Evolutionary conservation across 2,888 invertebrate species (phyloP), one percentile per base, ranked within the genome.

Genomic region (Chalcosyrphus nemorum): DNA sequence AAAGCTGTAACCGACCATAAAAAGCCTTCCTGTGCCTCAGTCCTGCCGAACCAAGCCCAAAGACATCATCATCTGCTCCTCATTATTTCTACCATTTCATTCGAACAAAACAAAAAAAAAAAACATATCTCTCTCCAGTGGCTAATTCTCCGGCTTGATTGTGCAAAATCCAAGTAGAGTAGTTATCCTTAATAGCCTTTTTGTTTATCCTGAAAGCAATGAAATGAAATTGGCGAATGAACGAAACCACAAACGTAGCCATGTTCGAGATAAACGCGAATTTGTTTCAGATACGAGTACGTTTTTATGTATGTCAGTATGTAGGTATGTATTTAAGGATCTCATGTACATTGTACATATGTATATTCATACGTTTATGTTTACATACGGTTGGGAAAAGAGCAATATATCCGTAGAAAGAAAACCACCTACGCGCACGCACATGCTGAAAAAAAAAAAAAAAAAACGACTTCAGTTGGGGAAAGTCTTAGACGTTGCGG

Each of bases 151-250:
- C 19, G 76, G 66, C 76, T 68, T 76, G 66, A 76, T 68, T 76
- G 76, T 68, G 50, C 66, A 56, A 76, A 57, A 52, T 57, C 41
- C 71, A 11, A 43, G 50, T 59, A 32, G 43, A 75, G 75, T 75
- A 75, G 75, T 75, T 75, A 75, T 76, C 57, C 76, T 66, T 76
- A 66, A 75, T 75, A 75, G 75, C 56, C 65, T 56, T 38, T 75
- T 75, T 75, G 75, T 75, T 75, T 65, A 56, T 65, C 75, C 56
- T 66, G 65, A 75, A 75, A 65, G 75, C 75, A 75, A 75, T 75
- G 65, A 75, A 75, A 75, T 21, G 75, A 75, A 75, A 75, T 75
- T 75, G 75, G 75, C 65, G 75, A 65, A 74, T 38, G 47, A 75
- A 72, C 32, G 15, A 63, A 63, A 61, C 35, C 72, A 72, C 72